Base-by-base conservation (phyloP, 2,113 vertebrate species). In the Motacilla tschutschensis region DNA sequence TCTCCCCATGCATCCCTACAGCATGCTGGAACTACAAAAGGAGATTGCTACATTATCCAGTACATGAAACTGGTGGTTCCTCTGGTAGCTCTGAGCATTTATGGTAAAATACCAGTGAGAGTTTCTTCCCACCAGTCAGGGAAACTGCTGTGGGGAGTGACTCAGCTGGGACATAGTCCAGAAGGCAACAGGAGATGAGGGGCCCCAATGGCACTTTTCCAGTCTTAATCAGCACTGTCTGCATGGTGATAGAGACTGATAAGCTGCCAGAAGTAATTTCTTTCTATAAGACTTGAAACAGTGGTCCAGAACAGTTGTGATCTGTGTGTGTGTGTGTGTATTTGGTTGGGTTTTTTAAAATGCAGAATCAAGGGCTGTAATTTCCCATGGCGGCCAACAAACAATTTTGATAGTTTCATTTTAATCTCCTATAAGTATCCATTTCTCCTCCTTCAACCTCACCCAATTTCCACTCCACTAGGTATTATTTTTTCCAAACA, bases 141-240 rank as follows among this genome's bases (percentile, higher is more conserved):
- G 64, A 90, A 94, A 90, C 84, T 66, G 74, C 67, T 73, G 44
- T 88, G 78, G 71, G 66, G 47, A 92, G 55, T 90, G 92, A 93
- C 84, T 90, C 86, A 93, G 77, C 86, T 87, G 81, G 85, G 86
- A 91, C 79, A 85, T 0, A 67, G 72, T 85, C 85, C 89, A 80
- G 91, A 93, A 92, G 73, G 82, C 90, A 93, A 90, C 33, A 91
- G 67, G 72, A 93, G 81, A 84, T 82, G 86, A 94, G 78, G 90
- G 88, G 86, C 81, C 90, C 78, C 5, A 4, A 10, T 90, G 90
- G 81, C 78, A 88, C 67, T 76, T 86, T 79, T 90, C 88, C 93
- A 84, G 57, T 92, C 88, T 94, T 86, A 88, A 94, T 86, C 88
- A 90, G 83, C 81, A 82, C 60, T 82, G 75, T 84, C 83, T 91